These are phyloP conservation scores for Trachymyrmex cornetzi DNA, from an alignment of 1,140 invertebrate species.

Conservation along the genomic window DNA sequence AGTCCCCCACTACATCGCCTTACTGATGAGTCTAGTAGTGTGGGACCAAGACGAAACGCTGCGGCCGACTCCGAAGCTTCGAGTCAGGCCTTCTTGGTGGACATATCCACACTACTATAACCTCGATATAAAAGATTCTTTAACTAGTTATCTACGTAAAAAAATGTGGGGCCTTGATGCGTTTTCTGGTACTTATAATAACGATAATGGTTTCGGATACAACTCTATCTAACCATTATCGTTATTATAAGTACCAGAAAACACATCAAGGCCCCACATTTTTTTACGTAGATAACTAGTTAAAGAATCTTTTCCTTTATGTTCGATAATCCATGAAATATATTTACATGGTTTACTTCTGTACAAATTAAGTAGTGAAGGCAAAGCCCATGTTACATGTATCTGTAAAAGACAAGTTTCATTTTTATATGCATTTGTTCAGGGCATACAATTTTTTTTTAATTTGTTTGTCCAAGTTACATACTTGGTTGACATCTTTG, in stretches of 20 bases:
- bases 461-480: too few species aligned
- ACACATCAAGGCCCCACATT: slow-evolving; percentile 94
- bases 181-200: too few species aligned
- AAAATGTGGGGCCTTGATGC: too few species aligned
- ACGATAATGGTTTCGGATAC: too few species aligned
- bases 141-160: too few species aligned
- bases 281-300: slow-evolving; percentile 93
- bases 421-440: slow-evolving; percentile 19
- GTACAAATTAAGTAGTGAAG: slow-evolving; percentile 91
- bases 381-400: slow-evolving; percentile 93
- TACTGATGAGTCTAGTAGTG: too few species aligned
- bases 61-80: too few species aligned
- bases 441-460: not conserved
- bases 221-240: slow-evolving; percentile 93
- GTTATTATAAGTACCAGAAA: slow-evolving; percentile 91
- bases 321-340: slow-evolving; percentile 93
- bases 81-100: too few species aligned
- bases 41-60: too few species aligned
- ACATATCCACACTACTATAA: too few species aligned
- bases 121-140: slow-evolving; percentile 91
- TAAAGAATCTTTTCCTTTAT: slow-evolving; percentile 95
- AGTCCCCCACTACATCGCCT: too few species aligned
- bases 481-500: too few species aligned
- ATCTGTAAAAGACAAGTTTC: slow-evolving; percentile 85
- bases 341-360: slow-evolving; percentile 93